Evolutionary conservation across 2,797 vertebrate species (phyloP).

Genomic region (Enteromius trimaculatus): DNA sequence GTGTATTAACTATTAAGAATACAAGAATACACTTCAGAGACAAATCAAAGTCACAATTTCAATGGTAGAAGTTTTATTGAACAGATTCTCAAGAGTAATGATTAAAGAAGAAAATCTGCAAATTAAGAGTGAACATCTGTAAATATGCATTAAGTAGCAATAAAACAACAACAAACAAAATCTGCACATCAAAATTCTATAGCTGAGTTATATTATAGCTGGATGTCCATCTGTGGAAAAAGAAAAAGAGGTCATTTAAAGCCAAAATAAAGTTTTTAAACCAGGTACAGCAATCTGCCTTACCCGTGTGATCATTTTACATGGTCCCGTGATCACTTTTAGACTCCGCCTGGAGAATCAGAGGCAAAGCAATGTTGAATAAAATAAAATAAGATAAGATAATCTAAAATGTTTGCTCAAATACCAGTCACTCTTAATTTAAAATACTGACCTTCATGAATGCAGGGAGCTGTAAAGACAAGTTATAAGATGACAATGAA

Average conservation of each 20-base stretch:
- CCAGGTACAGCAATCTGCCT: neutral
- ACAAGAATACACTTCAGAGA: neutral
- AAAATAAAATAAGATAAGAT: neutral
- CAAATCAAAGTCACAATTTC: neutral
- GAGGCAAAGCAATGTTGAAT: neutral
- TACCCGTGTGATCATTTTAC: slow-evolving; percentile 9
- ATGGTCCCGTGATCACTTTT: neutral
- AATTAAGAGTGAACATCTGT: neutral
- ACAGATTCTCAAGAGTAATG: neutral
- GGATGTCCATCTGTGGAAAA: slow-evolving; percentile 19
- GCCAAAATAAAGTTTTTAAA: neutral
- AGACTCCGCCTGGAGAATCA: slow-evolving; percentile 19
- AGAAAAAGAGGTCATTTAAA: neutral
- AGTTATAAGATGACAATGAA: neutral
- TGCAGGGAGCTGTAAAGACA: slow-evolving; percentile 38
- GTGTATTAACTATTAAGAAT: neutral
- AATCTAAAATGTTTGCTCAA: neutral
- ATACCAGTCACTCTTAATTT: neutral
- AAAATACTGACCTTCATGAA: slow-evolving; percentile 48
- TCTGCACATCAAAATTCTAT: neutral
- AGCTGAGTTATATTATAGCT: neutral
- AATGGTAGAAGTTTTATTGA: neutral
- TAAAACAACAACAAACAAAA: neutral
- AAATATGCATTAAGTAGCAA: neutral
- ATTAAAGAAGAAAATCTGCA: neutral